Percentiles rank a stretch among this genome's conserved stretches.
Conservation (phyloP, 2,888 invertebrate species). For the Ochropacha duplaris region DNA sequence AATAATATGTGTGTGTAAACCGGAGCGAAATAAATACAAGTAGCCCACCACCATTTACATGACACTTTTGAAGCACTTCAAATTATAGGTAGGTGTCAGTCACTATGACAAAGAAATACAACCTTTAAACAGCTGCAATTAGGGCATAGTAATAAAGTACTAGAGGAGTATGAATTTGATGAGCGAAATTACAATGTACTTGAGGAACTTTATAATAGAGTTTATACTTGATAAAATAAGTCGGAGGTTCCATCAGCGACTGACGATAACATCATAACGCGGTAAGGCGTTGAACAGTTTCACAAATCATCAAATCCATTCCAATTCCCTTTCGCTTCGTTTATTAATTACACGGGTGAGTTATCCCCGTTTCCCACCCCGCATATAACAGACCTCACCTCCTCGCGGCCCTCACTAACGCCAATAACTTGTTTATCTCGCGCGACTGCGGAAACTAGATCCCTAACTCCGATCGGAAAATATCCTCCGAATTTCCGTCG, state of each 20-base stretch:
- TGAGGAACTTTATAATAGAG: neutral
- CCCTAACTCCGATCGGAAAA: constrained; percentile 68
- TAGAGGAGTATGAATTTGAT: neutral
- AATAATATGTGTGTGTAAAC: constrained; percentile 66
- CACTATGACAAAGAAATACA: neutral
- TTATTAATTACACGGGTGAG: constrained; percentile 72
- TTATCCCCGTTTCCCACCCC: constrained; percentile 31
- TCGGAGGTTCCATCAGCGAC: neutral
- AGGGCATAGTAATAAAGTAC: neutral
- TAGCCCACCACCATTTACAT: constrained; percentile 22
- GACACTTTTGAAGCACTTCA: constrained; percentile 12
- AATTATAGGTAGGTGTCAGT: neutral
- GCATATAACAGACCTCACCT: constrained; percentile 19
- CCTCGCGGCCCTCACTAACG: constrained; percentile 50
- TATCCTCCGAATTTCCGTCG: constrained; percentile 62
- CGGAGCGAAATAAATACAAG: constrained; percentile 49
- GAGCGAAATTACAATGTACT: neutral
- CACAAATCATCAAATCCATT: constrained; percentile 64
- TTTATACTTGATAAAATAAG: neutral
- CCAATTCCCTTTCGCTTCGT: constrained; percentile 60
- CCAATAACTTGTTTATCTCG: constrained; percentile 76
- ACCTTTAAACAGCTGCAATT: neutral
- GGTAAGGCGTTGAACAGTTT: constrained; percentile 39
- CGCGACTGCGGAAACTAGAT: constrained; percentile 71
- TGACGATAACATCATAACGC: constrained; percentile 3